Base-by-base conservation (phyloP, 1,140 invertebrate species). In the Drosophila littoralis region DNA sequence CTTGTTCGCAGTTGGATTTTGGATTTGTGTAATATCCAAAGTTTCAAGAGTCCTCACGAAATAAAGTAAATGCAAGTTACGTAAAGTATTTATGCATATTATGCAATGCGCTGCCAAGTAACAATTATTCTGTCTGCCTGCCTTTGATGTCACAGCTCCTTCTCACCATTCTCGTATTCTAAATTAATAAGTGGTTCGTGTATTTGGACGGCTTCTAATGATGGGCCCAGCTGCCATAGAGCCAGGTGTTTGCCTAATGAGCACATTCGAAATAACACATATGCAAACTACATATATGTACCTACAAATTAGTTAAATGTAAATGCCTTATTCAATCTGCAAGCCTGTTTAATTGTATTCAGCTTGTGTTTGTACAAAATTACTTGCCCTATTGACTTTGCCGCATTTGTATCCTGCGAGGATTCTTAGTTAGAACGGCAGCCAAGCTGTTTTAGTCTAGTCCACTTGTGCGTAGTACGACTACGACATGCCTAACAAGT, bases 241-340 rank as follows among this genome's bases (percentile, higher is more conserved):
- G 6, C 13, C n/a, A 32, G 3, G 22, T 12, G 22, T 15, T 43
- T 6, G 43, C 13, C 54, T 68, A 59, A 68, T 68, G 36, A 51
- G 65, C 55, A 17, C 13, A 36, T 10, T 64, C 17, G 36, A 13
- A 64, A 40, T 52, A 43, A 15, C 45, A 40, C 22, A 59, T 15
- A 32, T 45, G 35, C 50, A 12, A 50, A 22, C 5, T 12, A 5
- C 33, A 45, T 36, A 10, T 51, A 35, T 35, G 15, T 60, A 43
- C 36, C 28, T 60, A 43, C 36, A 51, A 68, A 68, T 68, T 68
- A 40, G 65, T 51, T 38, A 42, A 59, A 68, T 60, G 57, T 33
- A 40, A 50, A 45, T 52, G n/a, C 48, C 38, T 45, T 43, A 59
- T 59, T 17, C 40, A 43, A 45, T 45, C 28, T 33, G 42, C 28